phyloP scores from a whole-genome alignment of 2,888 invertebrate species.

The Folsomia manolachei region DNA sequence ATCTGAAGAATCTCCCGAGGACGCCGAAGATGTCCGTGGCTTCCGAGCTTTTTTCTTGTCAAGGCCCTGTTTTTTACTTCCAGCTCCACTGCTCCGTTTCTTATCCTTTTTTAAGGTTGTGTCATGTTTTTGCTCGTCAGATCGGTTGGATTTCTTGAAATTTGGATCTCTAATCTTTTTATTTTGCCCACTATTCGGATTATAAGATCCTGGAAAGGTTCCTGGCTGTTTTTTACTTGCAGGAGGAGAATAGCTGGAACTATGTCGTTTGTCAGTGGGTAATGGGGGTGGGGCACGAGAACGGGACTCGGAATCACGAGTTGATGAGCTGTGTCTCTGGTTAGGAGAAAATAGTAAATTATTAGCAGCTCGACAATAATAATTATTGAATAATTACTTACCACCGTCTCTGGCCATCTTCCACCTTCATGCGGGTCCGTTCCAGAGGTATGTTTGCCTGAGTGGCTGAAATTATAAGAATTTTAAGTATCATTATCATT shows the following conservation, averaged over 20 bases:
- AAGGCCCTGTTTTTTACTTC: conserved; percentile 23
- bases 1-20: conserved; percentile 40
- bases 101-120: conserved; percentile 14
- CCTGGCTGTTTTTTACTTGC: background rate
- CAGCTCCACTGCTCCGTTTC: background rate
- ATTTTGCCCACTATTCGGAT: no score
- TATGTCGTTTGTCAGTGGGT: background rate
- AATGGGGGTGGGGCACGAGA: background rate
- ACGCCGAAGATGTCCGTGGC: conserved; percentile 40
- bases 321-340: background rate
- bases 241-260: background rate
- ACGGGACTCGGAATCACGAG: background rate
- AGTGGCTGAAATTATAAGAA: conserved; percentile 1
- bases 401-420: background rate
- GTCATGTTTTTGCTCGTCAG: conserved; percentile 7
- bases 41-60: conserved; percentile 29
- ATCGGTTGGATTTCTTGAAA: background rate
- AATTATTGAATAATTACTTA: background rate
- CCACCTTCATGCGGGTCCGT: no score
- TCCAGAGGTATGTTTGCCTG: no score
- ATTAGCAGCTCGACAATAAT: background rate
- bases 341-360: background rate
- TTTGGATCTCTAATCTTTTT: background rate
- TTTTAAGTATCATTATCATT: background rate
- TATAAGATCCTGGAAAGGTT: background rate